Percentiles rank a stretch among this genome's conserved stretches.
Conservation (phyloP, 2,888 invertebrate species). For the Palloptera scutellata region DNA sequence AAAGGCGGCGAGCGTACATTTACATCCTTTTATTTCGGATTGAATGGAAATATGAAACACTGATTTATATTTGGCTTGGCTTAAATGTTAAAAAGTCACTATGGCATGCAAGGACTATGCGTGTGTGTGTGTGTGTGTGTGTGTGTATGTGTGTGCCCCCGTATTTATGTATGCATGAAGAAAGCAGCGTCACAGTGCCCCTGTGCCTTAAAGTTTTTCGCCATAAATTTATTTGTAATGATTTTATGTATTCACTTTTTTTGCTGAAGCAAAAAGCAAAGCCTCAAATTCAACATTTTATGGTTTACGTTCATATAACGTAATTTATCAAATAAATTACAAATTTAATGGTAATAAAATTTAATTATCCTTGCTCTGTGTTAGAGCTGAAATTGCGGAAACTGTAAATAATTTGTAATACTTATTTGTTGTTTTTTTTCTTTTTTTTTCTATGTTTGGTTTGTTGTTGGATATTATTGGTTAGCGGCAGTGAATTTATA, state of each 20-base stretch:
- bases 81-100: slow-evolving; percentile 31
- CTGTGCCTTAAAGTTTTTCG: too few species aligned
- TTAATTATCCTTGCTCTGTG: slow-evolving; percentile 46
- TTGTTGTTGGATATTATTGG: too few species aligned
- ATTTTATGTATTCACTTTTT: slow-evolving; percentile 3
- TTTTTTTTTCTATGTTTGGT: too few species aligned
- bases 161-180: not conserved
- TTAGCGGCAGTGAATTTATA: too few species aligned
- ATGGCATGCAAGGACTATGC: slow-evolving; percentile 17
- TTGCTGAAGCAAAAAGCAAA: not conserved
- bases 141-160: not conserved
- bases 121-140: not conserved
- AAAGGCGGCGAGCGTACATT: not conserved
- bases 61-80: slow-evolving; percentile 32
- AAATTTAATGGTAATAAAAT: slow-evolving; percentile 53
- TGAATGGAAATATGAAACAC: slow-evolving; percentile 21
- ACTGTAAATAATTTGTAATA: slow-evolving; percentile 24
- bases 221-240: not conserved
- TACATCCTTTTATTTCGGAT: slow-evolving; percentile 1
- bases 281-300: not conserved
- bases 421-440: too few species aligned
- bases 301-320: slow-evolving; percentile 32
- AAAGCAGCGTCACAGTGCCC: too few species aligned
- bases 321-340: slow-evolving; percentile 52
- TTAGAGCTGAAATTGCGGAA: slow-evolving; percentile 24